phyloP scores from a whole-genome alignment of 2,797 vertebrate genomes.

The Labeo calbasu region DNA sequence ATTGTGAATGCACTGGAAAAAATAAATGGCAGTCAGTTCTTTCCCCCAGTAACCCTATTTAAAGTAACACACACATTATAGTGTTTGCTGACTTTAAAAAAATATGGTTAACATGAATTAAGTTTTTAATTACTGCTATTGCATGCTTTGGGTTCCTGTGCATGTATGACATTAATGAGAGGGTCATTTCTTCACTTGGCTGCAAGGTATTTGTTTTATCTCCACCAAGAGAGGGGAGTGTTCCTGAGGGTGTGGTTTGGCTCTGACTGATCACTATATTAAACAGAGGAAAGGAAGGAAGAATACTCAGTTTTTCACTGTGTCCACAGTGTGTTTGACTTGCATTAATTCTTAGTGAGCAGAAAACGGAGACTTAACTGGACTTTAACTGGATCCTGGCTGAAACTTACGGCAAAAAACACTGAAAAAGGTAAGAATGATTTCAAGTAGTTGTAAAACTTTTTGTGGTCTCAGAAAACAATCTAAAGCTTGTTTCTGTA shows the following conservation, averaged over 20 bases:
- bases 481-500: background rate
- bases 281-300: conserved; percentile 1
- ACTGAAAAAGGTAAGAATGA: conserved; percentile 16
- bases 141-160: background rate
- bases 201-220: background rate
- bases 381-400: background rate
- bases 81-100: background rate
- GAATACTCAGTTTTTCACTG: background rate
- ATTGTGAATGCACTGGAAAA: background rate
- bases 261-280: background rate
- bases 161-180: background rate
- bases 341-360: background rate
- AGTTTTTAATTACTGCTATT: background rate
- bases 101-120: background rate
- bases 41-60: background rate
- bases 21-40: background rate
- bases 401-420: background rate
- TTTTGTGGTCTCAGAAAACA: background rate
- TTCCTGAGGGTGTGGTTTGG: conserved; percentile 16
- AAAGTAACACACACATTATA: background rate
- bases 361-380: background rate
- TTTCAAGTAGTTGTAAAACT: background rate
- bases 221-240: background rate
- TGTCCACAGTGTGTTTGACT: background rate
- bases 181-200: background rate